Evolutionary conservation across 2,797 vertebrate species (phyloP).

Genomic region (Limosa lapponica): DNA sequence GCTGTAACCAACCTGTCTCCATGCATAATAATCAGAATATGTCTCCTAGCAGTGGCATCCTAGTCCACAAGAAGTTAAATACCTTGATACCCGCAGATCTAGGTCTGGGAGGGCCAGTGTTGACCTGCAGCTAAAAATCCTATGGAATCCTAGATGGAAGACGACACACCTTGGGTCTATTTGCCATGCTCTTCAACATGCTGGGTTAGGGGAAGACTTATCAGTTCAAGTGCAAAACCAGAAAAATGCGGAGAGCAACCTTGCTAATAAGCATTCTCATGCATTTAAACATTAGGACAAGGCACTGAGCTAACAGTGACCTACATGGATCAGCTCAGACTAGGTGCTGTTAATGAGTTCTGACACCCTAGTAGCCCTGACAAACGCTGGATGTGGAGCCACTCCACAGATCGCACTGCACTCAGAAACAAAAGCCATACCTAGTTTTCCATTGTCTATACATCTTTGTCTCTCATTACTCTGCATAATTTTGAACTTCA

Average conservation of each 20-base stretch:
- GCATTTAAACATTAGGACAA: not conserved
- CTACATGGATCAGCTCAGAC: not conserved
- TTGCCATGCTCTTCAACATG: not conserved
- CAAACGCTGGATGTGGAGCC: not conserved
- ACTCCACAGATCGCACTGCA: no score
- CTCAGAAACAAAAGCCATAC: not conserved
- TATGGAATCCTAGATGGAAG: not conserved
- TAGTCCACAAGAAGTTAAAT: not conserved
- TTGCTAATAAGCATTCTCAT: not conserved
- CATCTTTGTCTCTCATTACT: not conserved
- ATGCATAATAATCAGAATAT: not conserved
- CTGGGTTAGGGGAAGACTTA: not conserved
- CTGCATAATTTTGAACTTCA: not conserved
- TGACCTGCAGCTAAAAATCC: not conserved
- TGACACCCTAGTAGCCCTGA: not conserved
- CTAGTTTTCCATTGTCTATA: not conserved
- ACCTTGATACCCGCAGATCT: not conserved
- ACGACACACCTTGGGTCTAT: accelerated
- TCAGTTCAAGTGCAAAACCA: not conserved
- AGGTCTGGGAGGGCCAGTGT: not conserved
- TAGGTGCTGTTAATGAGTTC: not conserved
- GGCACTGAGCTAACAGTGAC: not conserved
- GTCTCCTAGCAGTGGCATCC: not conserved
- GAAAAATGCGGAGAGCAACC: not conserved
- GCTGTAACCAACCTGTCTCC: not conserved